Evolutionary conservation across 2,113 vertebrate genomes (phyloP).

Genomic region (Tetrao urogallus): DNA sequence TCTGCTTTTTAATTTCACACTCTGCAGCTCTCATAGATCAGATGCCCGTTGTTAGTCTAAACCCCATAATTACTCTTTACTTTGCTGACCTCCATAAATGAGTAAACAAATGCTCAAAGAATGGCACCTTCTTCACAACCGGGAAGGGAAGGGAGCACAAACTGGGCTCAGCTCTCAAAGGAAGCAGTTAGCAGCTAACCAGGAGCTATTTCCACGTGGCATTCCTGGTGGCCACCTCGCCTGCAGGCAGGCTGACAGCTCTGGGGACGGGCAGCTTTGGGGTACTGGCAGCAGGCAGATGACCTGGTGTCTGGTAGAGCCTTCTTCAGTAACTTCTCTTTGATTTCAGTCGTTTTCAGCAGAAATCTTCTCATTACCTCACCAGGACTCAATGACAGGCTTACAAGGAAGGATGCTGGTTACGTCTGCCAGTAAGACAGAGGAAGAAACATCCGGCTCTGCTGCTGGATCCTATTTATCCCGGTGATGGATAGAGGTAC

Average conservation of each 20-base stretch:
- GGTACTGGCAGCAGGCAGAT: not conserved
- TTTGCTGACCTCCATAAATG: slow-evolving; percentile 66
- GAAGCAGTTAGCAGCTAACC: slow-evolving; percentile 8
- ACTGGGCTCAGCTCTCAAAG: not conserved
- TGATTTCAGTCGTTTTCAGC: not conserved
- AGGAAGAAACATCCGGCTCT: slow-evolving; percentile 21
- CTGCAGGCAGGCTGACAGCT: not conserved
- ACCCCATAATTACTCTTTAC: slow-evolving; percentile 51
- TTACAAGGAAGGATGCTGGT: slow-evolving; percentile 5
- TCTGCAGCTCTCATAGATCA: slow-evolving; percentile 58
- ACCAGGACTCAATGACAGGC: not conserved
- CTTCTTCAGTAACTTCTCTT: not conserved
- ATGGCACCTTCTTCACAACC: slow-evolving; percentile 34
- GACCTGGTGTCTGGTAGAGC: not conserved
- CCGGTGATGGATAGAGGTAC: slow-evolving; percentile 61
- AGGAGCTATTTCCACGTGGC: slow-evolving; percentile 32
- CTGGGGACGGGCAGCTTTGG: not conserved
- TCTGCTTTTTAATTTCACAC: slow-evolving; percentile 78
- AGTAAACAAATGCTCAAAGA: slow-evolving; percentile 60
- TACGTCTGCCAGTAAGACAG: slow-evolving; percentile 9
- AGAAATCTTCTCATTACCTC: not conserved
- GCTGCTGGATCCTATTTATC: slow-evolving; percentile 44
- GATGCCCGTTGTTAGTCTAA: slow-evolving; percentile 62
- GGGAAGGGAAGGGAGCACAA: too few relatives aligned
- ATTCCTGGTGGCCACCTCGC: slow-evolving; percentile 39